phyloP scores from a whole-genome alignment of 2,888 invertebrate species.

The Latheticus oryzae region DNA sequence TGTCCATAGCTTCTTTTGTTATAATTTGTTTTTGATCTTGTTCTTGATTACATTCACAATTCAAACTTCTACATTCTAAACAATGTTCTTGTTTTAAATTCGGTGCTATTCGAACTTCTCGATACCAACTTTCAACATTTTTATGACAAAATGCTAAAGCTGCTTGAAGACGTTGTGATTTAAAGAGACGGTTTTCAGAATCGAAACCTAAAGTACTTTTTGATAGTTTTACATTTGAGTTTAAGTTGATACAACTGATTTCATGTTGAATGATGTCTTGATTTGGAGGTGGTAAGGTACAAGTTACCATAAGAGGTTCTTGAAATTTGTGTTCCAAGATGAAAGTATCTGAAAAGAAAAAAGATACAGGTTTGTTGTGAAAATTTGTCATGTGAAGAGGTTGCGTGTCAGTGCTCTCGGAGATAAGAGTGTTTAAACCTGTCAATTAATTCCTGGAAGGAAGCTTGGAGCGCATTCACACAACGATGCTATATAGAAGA shows the following conservation, averaged over 20 bases:
- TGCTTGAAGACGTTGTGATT: slow-evolving; percentile 73
- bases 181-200: slow-evolving; percentile 73
- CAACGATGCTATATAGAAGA: too few relatives aligned
- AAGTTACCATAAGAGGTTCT: slow-evolving; percentile 75
- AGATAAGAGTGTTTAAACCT: slow-evolving; percentile 38
- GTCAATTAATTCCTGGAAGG: slow-evolving; percentile 45
- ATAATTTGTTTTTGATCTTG: slow-evolving; percentile 54
- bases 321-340: slow-evolving; percentile 73
- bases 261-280: slow-evolving; percentile 67
- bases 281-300: slow-evolving; percentile 71
- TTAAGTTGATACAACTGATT: slow-evolving; percentile 68
- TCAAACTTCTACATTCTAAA: slow-evolving; percentile 37
- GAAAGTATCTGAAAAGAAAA: slow-evolving; percentile 65
- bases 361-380: not conserved
- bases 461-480: too few relatives aligned
- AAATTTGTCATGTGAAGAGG: not conserved
- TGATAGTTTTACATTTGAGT: slow-evolving; percentile 70
- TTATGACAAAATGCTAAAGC: slow-evolving; percentile 75
- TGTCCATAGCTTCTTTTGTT: slow-evolving; percentile 58
- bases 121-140: slow-evolving; percentile 74
- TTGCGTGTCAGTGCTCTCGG: slow-evolving; percentile 1
- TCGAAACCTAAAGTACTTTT: slow-evolving; percentile 74
- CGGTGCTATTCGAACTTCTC: slow-evolving; percentile 67
- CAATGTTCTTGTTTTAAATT: slow-evolving; percentile 51
- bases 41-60: slow-evolving; percentile 26